A percentile compares a stretch with the other conserved stretches of the same genome.
phyloP scores from a whole-genome alignment of 2,888 invertebrate genomes.

The Microplitis deprimator region DNA sequence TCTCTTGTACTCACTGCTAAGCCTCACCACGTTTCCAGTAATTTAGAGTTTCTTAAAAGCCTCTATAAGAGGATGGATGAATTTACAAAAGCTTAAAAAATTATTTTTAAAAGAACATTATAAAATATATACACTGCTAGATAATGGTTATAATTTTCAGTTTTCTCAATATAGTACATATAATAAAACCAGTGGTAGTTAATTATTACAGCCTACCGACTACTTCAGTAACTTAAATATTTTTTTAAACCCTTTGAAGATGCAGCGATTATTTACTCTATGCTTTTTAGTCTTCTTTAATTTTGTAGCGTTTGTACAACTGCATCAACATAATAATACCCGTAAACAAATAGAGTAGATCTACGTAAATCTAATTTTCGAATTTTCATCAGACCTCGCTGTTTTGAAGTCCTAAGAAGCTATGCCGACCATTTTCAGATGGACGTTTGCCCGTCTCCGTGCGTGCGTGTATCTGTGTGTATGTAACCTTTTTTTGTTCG shows the following conservation, averaged over 20 bases:
- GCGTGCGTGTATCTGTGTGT: no score
- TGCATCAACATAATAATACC: slow-evolving; percentile 4
- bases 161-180: neutral
- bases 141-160: neutral
- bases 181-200: neutral
- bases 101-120: neutral
- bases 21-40: slow-evolving; percentile 19
- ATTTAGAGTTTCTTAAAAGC: slow-evolving; percentile 33
- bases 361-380: no score
- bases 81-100: neutral
- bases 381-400: no score
- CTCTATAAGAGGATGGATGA: neutral
- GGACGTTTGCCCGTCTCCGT: no score
- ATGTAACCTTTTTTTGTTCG: no score
- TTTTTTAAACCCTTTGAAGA: neutral
- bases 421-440: no score
- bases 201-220: neutral
- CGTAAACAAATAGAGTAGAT: neutral
- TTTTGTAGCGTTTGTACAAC: neutral
- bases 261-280: neutral
- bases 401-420: no score
- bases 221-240: neutral
- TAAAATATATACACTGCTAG: neutral
- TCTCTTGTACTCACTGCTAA: slow-evolving; percentile 24
- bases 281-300: neutral